Base-by-base conservation (phyloP, 35 echinoderm and acorn worm genomes). In the Ophiothrix spiculata region DNA sequence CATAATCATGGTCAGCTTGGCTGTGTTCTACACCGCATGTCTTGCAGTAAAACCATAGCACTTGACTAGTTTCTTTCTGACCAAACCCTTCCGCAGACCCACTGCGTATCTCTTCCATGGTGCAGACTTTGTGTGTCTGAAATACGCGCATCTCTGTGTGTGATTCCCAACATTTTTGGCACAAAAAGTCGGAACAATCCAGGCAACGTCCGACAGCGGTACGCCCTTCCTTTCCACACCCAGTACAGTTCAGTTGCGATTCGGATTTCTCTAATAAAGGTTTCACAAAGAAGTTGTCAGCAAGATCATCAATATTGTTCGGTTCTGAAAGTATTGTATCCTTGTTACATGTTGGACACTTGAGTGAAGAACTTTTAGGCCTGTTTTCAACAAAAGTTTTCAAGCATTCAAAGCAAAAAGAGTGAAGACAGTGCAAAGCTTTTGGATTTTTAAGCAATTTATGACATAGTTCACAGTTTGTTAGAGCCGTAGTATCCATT, bases 81-180 rank as follows among this genome's bases (percentile, higher is more conserved):
- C 60, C 8, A 28, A 12, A 69, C 2, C 60, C 60, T 69, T 69
- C 60, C 8, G 29, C 60, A 69, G 17, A 4, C 4, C 60, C 60
- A 15, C 1, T 15, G 25, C 60, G 25, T 10, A 69, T 69, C 1
- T 69, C 60, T 4, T 69, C 60, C 60, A 69, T 10, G 2, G 10
- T 12, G 23, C 60, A 69, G 2, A 69, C 10, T 28, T 69, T 6
- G 29, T 69, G 60, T 15, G 10, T 69, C 60, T 69, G 4, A 69
- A 69, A 69, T 2, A 69, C 60, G 23, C 60, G 60, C 60, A 69
- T 69, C 29, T 69, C 60, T n/a, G 8, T 69, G 60, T 69, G 60
- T 28, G 60, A 69, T 25, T 69, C 60, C 60, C 60, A 69, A 28
- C 60, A 69, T 69, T 69, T 69, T 28, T 69, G 60, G 60, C 60